Base-by-base conservation (phyloP, 2,888 invertebrate species). In the Agrilus mali region DNA sequence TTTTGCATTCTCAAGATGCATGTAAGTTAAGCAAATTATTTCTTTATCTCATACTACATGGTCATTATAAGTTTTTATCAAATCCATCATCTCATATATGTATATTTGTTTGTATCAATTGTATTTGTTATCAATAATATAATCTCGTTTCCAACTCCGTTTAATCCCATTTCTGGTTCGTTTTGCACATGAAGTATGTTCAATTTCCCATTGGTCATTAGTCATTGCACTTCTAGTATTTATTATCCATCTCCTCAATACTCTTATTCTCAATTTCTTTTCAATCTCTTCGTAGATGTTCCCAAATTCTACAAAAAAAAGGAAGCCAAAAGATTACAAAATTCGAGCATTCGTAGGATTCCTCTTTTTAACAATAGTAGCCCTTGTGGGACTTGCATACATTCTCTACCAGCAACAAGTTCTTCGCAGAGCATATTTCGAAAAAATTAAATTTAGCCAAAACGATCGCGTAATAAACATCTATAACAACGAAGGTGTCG, bases 401-500 rank as follows among this genome's bases (percentile, higher is more conserved):
- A 77, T 86, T 2, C 75, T 87, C 46, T 89, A 89, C 63, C 82
- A 86, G 48, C 85, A 83, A 56, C 82, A 89, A 61, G 80, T 89
- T 0, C 67, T 85, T 20, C 85, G 86, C 47, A 78, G 81, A 56
- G 83, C 86, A 1, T 88, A 88, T 65, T 90, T 88, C 61, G 79
- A 85, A 38, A 80, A 78, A 57, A 83, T 90, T 41, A 82, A 87
- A 63, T 87, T 90, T 67, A 86, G 83, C 57, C 81, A 85, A 51
- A 80, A 79, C 17, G 82, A 84, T 58, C 70, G 87, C 44, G 66
- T 80, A 14, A 74, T 90, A 54, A 76, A 80, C 55, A 77, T 90
- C 36, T 81, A 77, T 56, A 83, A 81, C 57, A 73, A 72, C 41
- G 79, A 80, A 32, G 85, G 84, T 2, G 69, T 75, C 1, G 82